Evolutionary conservation across 2,113 vertebrate species (phyloP).

Genomic region (Dinomys branickii): DNA sequence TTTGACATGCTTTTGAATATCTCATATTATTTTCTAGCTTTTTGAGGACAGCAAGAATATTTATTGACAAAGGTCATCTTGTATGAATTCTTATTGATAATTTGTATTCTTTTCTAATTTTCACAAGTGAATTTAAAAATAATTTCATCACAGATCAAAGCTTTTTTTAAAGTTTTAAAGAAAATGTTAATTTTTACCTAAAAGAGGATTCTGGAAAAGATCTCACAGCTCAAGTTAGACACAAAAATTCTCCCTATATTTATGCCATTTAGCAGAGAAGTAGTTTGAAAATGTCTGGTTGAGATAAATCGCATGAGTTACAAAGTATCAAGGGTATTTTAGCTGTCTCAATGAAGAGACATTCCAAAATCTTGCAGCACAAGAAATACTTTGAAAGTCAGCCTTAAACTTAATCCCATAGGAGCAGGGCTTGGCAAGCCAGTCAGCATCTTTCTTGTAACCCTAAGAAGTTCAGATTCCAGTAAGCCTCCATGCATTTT

Average conservation of each 20-base stretch:
- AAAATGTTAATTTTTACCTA: constrained; percentile 44
- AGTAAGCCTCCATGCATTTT: constrained; percentile 72
- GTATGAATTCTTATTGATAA: neutral
- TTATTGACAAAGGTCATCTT: neutral
- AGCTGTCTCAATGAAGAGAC: constrained; percentile 60
- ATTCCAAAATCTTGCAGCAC: constrained; percentile 71
- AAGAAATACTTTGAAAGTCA: constrained; percentile 66
- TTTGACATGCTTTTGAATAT: constrained; percentile 10
- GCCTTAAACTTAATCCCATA: constrained; percentile 74
- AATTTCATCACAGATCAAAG: neutral
- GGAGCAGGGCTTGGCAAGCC: constrained; percentile 71
- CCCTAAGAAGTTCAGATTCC: constrained; percentile 73
- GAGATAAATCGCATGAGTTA: constrained; percentile 35
- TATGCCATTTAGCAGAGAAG: neutral
- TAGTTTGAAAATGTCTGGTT: neutral
- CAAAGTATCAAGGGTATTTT: neutral
- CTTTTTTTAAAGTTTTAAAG: neutral
- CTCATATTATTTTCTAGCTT: neutral
- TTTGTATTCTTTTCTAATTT: constrained; percentile 41
- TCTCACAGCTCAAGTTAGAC: neutral
- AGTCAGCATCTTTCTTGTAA: constrained; percentile 75
- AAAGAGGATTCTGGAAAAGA: neutral
- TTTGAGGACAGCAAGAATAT: neutral
- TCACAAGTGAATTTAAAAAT: neutral
- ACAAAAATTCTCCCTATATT: neutral